Evolutionary conservation across 1,140 invertebrate species (phyloP), one percentile per base, ranked within the genome.

Genomic region (Oncopeltus fasciatus): DNA sequence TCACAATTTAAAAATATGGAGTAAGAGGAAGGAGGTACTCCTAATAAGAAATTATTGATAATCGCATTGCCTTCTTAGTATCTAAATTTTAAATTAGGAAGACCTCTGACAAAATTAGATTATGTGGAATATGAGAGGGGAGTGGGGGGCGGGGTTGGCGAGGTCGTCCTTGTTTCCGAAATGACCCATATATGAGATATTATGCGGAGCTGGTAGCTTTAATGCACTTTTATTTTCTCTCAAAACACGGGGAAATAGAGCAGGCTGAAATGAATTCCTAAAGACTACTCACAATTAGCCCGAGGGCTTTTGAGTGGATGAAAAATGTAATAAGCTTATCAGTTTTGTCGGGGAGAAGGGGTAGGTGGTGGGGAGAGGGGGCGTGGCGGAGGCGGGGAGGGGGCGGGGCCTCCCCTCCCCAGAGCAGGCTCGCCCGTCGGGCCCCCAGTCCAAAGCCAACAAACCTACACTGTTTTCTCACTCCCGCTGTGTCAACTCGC

Each of bases 381-480:
- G n/a, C n/a, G n/a, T n/a, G 49, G 60, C 57, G 49, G 61, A 43
- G 26, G 20, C 38, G 43, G 26, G 38, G 43, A 49, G 46, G 44
- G 46, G 57, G 20, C 57, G 65, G 51, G 51, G 28, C 56, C 16
- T 38, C 56, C 53, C 51, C 46, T 60, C 62, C 31, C 51, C 29
- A 14, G 20, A 2, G 16, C 51, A 31, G 12, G 3, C 14, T 59
- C 1, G 65, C 64, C 62, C 26, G 62, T 58, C 27, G 29, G 4
- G 18, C 53, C 57, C 20, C 29, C 31, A 62, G 5, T 11, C 53
- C 33, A 29, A 59, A 60, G 63, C 63, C 68, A 64, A 70, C 67
- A 69, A 69, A 72, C 71, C 68, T 68, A 69, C 58, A 64, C 67
- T 71, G 70, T 70, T 71, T 70, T 72, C 66, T 68, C 67, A 69